Evolutionary conservation across 2,113 vertebrate species (phyloP).

Genomic region (Neogale vison): DNA sequence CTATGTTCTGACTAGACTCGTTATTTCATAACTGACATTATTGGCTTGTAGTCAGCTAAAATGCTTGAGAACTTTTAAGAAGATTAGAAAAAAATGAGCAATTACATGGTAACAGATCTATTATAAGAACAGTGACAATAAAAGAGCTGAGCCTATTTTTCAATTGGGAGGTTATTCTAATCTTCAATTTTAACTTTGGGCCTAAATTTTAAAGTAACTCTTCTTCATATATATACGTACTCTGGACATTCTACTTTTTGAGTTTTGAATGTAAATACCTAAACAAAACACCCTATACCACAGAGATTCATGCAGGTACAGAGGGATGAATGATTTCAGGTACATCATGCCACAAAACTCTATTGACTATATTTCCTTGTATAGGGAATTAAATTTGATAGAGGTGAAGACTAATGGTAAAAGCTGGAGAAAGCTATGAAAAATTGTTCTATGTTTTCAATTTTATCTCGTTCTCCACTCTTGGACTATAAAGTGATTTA

Average conservation of each 20-base stretch:
- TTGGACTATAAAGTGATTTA: slow-evolving; percentile 66
- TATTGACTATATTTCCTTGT: neutral
- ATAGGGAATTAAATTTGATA: slow-evolving; percentile 61
- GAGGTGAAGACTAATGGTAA: slow-evolving; percentile 51
- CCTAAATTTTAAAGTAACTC: neutral
- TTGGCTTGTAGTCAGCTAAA: neutral
- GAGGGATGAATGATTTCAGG: neutral
- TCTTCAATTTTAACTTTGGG: neutral
- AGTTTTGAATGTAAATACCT: neutral
- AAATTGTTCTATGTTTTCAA: slow-evolving; percentile 70
- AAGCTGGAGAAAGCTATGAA: slow-evolving; percentile 54
- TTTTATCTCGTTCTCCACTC: slow-evolving; percentile 48
- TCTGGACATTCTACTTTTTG: neutral
- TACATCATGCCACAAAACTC: neutral
- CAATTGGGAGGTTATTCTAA: neutral
- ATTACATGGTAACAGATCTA: neutral
- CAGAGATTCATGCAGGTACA: neutral
- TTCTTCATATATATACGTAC: neutral
- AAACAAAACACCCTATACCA: neutral
- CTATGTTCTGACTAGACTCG: neutral
- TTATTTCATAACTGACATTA: neutral
- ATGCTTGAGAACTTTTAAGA: neutral
- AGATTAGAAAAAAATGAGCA: neutral
- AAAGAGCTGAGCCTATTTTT: neutral
- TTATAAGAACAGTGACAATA: neutral